Conservation (phyloP, 2,888 invertebrate species). For the Brachyopa scutellaris region DNA sequence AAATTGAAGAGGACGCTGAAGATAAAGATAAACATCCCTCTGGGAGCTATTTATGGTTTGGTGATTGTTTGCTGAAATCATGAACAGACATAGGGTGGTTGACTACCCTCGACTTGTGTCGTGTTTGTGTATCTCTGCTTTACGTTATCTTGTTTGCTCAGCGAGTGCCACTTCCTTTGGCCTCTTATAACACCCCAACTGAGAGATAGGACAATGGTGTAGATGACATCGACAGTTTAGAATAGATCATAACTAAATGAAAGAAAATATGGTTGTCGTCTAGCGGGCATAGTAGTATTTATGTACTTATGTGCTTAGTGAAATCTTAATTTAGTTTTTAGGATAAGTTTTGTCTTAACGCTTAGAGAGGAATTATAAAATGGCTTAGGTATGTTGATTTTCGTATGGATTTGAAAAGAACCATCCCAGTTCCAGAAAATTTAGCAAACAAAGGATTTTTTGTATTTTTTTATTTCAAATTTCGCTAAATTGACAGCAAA, state of each 20-base stretch:
- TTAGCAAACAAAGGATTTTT: too few species aligned
- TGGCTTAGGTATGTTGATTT: too few species aligned
- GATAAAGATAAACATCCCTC: slow-evolving; percentile 79
- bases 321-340: slow-evolving; percentile 28
- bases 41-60: slow-evolving; percentile 81
- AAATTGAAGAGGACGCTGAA: slow-evolving; percentile 32
- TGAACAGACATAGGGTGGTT: slow-evolving; percentile 61
- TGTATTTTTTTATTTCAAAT: too few species aligned
- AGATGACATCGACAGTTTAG: slow-evolving; percentile 59
- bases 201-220: slow-evolving; percentile 44
- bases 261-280: slow-evolving; percentile 48
- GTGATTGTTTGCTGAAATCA: slow-evolving; percentile 73
- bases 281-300: slow-evolving; percentile 42
- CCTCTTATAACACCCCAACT: slow-evolving; percentile 24
- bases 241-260: slow-evolving; percentile 50
- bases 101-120: slow-evolving; percentile 9
- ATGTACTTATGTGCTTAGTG: slow-evolving; percentile 54
- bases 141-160: slow-evolving; percentile 75
- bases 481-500: too few species aligned
- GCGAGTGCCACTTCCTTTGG: slow-evolving; percentile 61
- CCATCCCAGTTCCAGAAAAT: too few species aligned
- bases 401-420: neutral
- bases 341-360: neutral
- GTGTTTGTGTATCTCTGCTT: slow-evolving; percentile 6
- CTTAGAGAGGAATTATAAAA: neutral